These are phyloP conservation scores for Calephelis virginiensis DNA, from an alignment of 1,140 invertebrate species.

Conservation along the genomic window DNA sequence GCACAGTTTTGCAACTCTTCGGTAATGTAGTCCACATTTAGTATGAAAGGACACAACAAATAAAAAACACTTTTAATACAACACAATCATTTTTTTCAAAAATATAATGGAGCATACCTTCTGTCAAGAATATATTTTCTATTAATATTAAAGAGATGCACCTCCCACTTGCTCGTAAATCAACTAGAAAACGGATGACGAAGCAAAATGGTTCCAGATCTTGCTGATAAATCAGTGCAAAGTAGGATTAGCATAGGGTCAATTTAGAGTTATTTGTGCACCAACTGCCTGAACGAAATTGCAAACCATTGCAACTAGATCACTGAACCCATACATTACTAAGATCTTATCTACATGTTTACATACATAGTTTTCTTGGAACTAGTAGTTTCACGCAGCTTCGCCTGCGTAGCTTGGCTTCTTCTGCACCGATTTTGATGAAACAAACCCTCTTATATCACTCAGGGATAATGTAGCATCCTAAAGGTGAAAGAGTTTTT, in stretches of 20 bases:
- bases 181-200: slow-evolving; percentile 23
- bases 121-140: not conserved
- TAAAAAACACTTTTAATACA: no score
- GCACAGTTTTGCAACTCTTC: no score
- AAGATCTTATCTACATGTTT: not conserved
- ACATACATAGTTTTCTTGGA: not conserved
- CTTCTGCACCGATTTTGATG: no score
- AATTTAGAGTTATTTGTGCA: slow-evolving; percentile 14
- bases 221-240: slow-evolving; percentile 25
- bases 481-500: no score
- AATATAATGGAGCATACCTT: no score
- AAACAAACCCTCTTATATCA: no score
- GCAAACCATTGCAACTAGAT: slow-evolving; percentile 6
- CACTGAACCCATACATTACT: not conserved
- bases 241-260: slow-evolving; percentile 24
- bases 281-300: slow-evolving; percentile 3
- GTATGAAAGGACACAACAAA: no score
- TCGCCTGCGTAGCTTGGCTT: no score
- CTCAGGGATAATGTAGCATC: no score
- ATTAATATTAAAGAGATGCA: slow-evolving; percentile 26
- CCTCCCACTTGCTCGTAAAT: slow-evolving; percentile 18
- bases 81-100: no score
- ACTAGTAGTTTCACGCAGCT: not conserved
- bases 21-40: no score
- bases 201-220: slow-evolving; percentile 12